phyloP scores from a whole-genome alignment of 2,797 vertebrate species.

The Chloroceryle inda region DNA sequence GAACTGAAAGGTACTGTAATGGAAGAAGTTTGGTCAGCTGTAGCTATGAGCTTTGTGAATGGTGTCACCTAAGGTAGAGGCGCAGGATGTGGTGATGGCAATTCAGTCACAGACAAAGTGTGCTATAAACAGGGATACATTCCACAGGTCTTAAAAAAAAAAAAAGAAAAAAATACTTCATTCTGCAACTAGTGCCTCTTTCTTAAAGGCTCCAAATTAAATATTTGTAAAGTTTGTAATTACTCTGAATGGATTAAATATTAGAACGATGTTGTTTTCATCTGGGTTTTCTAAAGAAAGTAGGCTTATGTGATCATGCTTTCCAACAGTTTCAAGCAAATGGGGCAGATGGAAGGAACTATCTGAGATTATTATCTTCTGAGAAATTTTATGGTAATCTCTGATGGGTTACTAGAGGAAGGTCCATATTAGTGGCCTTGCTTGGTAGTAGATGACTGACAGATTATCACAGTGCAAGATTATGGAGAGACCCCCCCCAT shows the following conservation, averaged over 20 bases:
- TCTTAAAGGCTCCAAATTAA: background rate
- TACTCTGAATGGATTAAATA: background rate
- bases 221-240: background rate
- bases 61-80: constrained; percentile 10
- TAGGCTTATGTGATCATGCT: rapidly evolving
- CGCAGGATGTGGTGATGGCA: background rate
- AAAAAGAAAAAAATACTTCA: background rate
- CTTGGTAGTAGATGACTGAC: background rate
- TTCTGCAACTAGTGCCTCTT: background rate
- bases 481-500: background rate
- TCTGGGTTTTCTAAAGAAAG: background rate
- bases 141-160: background rate
- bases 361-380: background rate
- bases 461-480: background rate
- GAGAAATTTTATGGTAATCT: background rate
- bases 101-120: background rate
- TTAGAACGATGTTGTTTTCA: background rate
- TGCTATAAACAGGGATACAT: background rate
- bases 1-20: constrained; percentile 10
- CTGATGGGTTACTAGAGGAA: background rate
- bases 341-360: background rate
- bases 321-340: background rate
- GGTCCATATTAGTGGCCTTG: background rate
- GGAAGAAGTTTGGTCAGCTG: constrained; percentile 35
- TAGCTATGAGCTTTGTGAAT: background rate